A percentile compares a stretch with the other conserved stretches of the same genome.
Conservation (phyloP, 2,888 invertebrate genomes). For the Oligia latruncula region DNA sequence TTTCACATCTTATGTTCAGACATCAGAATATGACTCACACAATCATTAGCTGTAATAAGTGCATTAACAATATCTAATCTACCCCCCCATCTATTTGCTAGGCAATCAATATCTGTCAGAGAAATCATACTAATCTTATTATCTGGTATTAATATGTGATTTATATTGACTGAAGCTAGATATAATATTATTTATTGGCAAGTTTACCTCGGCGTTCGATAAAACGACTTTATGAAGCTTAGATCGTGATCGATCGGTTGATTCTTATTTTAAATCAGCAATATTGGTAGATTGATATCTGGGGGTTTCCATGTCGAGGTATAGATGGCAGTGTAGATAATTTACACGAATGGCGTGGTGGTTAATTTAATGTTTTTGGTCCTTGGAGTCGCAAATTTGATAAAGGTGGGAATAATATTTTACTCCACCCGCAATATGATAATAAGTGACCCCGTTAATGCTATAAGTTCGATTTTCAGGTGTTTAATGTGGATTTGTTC, state of each 20-base stretch:
- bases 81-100: slow-evolving; percentile 55
- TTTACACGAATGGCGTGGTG: slow-evolving; percentile 23
- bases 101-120: slow-evolving; percentile 79
- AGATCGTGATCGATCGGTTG: slow-evolving; percentile 69
- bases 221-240: slow-evolving; percentile 68
- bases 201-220: slow-evolving; percentile 64
- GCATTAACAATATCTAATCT: slow-evolving; percentile 65
- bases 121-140: slow-evolving; percentile 77
- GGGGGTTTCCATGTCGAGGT: slow-evolving; percentile 52
- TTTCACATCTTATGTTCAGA: slow-evolving; percentile 26
- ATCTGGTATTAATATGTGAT: slow-evolving; percentile 81
- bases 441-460: not conserved
- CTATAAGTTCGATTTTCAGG: not conserved
- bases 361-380: slow-evolving; percentile 12
- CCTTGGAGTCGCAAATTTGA: not conserved
- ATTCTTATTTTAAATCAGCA: slow-evolving; percentile 60
- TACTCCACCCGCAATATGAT: not conserved
- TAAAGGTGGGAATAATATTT: slow-evolving; percentile 14
- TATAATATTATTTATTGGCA: slow-evolving; percentile 71
- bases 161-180: slow-evolving; percentile 75
- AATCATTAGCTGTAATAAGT: slow-evolving; percentile 50
- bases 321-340: slow-evolving; percentile 48
- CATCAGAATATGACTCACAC: slow-evolving; percentile 31
- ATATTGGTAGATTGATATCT: slow-evolving; percentile 58
- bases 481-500: not conserved